These are phyloP conservation scores for Brachirus orientalis DNA, from an alignment of 2,113 vertebrate species.

Conservation along the genomic window DNA sequence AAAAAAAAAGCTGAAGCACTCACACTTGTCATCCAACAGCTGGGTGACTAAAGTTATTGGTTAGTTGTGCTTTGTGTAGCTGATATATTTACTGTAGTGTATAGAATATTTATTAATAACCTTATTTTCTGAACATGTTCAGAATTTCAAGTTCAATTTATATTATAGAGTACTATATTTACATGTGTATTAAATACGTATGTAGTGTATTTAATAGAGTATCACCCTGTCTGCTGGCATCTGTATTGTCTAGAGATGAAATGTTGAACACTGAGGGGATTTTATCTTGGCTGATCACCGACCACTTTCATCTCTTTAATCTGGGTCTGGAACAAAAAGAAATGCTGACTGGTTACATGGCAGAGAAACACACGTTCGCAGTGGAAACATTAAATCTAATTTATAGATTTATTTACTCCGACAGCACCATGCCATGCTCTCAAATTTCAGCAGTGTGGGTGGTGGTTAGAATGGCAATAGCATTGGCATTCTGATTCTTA, in stretches of 20 bases:
- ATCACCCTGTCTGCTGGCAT: conserved; percentile 46
- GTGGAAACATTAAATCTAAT: conserved; percentile 61
- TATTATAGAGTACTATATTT: neutral
- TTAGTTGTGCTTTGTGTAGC: neutral
- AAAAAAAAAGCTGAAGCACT: no score
- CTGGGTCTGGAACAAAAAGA: conserved; percentile 51
- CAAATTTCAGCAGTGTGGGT: conserved; percentile 29
- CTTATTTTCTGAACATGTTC: no score
- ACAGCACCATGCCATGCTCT: conserved; percentile 15
- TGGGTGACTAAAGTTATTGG: neutral
- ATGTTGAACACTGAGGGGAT: conserved; percentile 45
- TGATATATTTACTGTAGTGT: neutral
- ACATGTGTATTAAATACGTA: no score
- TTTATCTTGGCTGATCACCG: conserved; percentile 62
- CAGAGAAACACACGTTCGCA: conserved; percentile 22
- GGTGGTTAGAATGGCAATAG: conserved; percentile 17
- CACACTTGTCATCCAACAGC: no score
- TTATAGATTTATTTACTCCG: conserved; percentile 61
- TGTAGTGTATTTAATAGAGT: conserved; percentile 44
- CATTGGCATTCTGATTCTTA: conserved; percentile 6
- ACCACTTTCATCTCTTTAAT: conserved; percentile 72
- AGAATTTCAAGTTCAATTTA: no score
- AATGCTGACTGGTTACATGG: conserved; percentile 42
- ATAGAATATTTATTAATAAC: no score
- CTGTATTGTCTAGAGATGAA: conserved; percentile 44